Percentiles rank a stretch among this genome's conserved stretches.
These are phyloP conservation scores for Columba janthina DNA, from an alignment of 2,113 vertebrate genomes.

Conservation along the genomic window DNA sequence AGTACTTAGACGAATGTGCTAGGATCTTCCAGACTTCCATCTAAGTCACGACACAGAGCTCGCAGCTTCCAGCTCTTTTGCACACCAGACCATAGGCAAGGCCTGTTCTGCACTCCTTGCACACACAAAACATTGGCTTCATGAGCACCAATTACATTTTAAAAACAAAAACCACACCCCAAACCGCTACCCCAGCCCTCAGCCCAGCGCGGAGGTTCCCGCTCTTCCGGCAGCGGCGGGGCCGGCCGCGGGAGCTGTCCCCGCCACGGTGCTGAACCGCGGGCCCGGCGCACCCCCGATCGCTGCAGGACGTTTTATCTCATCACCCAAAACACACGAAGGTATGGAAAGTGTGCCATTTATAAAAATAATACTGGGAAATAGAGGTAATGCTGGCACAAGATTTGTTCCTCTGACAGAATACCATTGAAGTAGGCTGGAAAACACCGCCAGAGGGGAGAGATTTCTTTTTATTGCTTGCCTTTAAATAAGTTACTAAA, in stretches of 20 bases:
- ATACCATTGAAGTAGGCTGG: neutral
- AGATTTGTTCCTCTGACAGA: neutral
- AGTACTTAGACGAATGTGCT: neutral
- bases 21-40: neutral
- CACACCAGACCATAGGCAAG: neutral
- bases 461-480: neutral
- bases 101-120: neutral
- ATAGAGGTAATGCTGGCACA: neutral
- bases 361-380: neutral
- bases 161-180: neutral
- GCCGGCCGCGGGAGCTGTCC: no score
- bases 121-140: neutral
- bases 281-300: rapidly evolving
- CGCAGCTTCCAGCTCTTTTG: neutral
- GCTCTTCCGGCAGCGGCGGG: no score
- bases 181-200: no score
- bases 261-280: no score
- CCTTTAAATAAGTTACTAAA: neutral
- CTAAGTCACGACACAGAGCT: neutral
- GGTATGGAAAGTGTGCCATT: neutral
- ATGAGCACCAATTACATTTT: neutral
- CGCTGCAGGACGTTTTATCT: neutral
- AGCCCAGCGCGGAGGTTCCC: no score
- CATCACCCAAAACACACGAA: rapidly evolving
- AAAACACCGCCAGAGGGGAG: neutral